Percentiles rank a stretch among this genome's conserved stretches.
Conservation (phyloP, 1,140 invertebrate species). For the Heliconius hermathena region DNA sequence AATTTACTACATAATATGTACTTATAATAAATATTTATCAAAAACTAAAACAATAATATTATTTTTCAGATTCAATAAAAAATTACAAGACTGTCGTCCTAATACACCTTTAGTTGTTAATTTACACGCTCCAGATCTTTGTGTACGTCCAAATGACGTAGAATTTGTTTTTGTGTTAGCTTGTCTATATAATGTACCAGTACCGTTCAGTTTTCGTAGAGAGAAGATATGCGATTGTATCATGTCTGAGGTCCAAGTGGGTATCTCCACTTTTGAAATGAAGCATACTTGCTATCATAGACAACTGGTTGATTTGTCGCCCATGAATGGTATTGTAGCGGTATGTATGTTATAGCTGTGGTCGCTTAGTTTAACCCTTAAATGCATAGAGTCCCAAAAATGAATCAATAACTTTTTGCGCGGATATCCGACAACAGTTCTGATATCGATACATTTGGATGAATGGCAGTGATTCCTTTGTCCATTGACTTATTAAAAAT, state of each 20-base stretch:
- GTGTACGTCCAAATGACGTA: conserved; percentile 51
- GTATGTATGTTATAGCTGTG: conserved; percentile 36
- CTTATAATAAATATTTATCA: neutral
- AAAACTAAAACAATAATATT: neutral
- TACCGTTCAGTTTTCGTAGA: conserved; percentile 63
- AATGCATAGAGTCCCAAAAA: too few species aligned
- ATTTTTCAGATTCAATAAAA: conserved; percentile 66
- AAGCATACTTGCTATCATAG: conserved; percentile 67
- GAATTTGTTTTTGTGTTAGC: conserved; percentile 68
- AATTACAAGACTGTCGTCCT: conserved; percentile 61
- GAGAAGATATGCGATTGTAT: conserved; percentile 76
- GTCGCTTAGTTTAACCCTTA: too few species aligned
- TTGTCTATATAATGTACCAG: conserved; percentile 56
- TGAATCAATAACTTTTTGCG: too few species aligned
- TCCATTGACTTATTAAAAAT: too few species aligned
- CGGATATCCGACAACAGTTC: too few species aligned
- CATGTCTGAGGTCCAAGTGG: conserved; percentile 67
- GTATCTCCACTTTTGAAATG: conserved; percentile 70
- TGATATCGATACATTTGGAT: too few species aligned
- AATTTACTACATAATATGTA: neutral
- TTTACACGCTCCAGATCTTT: conserved; percentile 67
- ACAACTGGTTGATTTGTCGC: conserved; percentile 57
- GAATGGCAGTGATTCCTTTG: too few species aligned
- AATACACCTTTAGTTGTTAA: conserved; percentile 63
- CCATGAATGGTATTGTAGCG: conserved; percentile 61